Conservation (phyloP, 1,140 invertebrate genomes). For the Macrobrachium rosenbergii region DNA sequence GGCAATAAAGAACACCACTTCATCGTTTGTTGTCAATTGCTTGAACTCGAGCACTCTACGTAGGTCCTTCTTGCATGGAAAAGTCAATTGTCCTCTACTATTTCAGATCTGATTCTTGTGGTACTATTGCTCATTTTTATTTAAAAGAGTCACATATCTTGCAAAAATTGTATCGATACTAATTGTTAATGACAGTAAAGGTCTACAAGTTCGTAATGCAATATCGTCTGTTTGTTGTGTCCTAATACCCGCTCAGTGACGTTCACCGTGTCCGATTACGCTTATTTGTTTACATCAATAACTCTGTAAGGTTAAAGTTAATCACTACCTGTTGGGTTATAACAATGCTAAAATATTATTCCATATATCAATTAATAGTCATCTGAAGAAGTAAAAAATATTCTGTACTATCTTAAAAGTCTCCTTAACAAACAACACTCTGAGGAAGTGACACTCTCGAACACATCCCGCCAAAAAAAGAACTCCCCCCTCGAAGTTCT, state of each 20-base stretch:
- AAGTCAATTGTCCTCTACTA: neutral
- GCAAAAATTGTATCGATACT: neutral
- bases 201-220: neutral
- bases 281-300: neutral
- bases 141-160: neutral
- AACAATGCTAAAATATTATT: too few species aligned
- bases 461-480: too few species aligned
- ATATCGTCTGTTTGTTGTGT: constrained; percentile 23
- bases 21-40: neutral
- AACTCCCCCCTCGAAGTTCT: too few species aligned
- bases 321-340: too few species aligned
- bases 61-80: constrained; percentile 1
- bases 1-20: neutral
- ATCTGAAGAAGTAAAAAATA: too few species aligned
- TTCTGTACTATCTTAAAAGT: neutral
- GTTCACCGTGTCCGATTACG: neutral
- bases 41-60: neutral
- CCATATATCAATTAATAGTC: too few species aligned
- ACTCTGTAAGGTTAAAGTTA: too few species aligned
- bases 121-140: neutral
- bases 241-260: constrained; percentile 12
- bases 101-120: neutral
- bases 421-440: neutral
- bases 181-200: neutral
- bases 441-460: too few species aligned